Conservation (phyloP, 2,113 vertebrate species). For the Ceuthmochares aereus region DNA sequence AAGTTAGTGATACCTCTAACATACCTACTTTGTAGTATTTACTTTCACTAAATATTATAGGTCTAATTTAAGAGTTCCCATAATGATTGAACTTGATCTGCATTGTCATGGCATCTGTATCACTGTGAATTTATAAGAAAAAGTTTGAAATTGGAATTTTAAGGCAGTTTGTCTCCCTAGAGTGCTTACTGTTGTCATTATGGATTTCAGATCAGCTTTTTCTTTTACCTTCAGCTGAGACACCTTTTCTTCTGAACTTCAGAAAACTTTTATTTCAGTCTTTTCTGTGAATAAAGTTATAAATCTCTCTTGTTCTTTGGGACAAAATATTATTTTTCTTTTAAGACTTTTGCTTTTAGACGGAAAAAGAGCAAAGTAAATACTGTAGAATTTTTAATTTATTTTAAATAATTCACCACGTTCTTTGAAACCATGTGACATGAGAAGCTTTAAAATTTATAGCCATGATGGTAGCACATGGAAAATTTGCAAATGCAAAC, state of each 20-base stretch:
- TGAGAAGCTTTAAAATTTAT: conserved; percentile 33
- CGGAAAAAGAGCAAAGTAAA: background rate
- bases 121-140: background rate
- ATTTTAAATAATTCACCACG: conserved; percentile 31
- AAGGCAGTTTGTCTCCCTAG: background rate
- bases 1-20: background rate
- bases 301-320: background rate
- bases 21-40: background rate
- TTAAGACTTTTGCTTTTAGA: background rate
- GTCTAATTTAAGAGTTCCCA: background rate
- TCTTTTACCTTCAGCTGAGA: background rate
- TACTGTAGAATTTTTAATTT: background rate
- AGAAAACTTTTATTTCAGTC: background rate
- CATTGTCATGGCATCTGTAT: background rate
- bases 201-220: background rate
- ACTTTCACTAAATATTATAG: background rate
- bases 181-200: background rate
- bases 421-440: conserved; percentile 17
- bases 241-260: background rate
- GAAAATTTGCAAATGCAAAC: conserved; percentile 66
- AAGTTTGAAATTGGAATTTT: background rate
- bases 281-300: background rate
- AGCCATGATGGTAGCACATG: conserved; percentile 9
- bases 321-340: background rate
- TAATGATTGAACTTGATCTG: background rate